phyloP scores from a whole-genome alignment of 2,113 vertebrate genomes.

The Ovibos moschatus region DNA sequence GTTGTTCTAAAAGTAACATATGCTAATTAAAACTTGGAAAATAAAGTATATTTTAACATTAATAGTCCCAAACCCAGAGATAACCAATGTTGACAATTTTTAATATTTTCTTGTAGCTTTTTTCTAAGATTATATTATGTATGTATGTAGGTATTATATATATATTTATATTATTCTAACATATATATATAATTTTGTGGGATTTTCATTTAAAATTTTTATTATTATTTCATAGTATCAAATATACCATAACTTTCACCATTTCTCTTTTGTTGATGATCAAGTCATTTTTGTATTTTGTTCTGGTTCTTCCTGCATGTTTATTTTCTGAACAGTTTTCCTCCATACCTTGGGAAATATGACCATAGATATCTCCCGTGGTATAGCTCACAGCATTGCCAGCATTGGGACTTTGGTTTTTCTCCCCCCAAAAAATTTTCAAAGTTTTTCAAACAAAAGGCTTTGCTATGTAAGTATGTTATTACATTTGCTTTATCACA shows the following conservation, averaged over 20 bases:
- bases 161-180: not conserved
- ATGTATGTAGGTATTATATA: not conserved
- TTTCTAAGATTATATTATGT: not conserved
- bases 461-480: not conserved
- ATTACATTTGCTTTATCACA: not conserved
- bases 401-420: not conserved
- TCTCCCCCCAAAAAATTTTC: not conserved
- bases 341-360: not conserved
- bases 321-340: not conserved
- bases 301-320: not conserved
- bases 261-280: not conserved
- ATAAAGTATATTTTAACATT: not conserved
- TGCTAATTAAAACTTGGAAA: not conserved
- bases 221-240: not conserved
- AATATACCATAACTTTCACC: not conserved
- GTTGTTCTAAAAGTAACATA: not conserved
- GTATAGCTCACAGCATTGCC: not conserved
- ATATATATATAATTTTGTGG: not conserved
- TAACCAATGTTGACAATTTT: not conserved
- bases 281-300: not conserved
- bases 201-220: slow-evolving; percentile 38
- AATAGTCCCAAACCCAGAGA: not conserved
- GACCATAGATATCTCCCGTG: not conserved
- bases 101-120: slow-evolving; percentile 23
- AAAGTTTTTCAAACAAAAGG: not conserved